phyloP scores from a whole-genome alignment of 92 coral and sea anemone genomes.

The Actinostola sp. region DNA sequence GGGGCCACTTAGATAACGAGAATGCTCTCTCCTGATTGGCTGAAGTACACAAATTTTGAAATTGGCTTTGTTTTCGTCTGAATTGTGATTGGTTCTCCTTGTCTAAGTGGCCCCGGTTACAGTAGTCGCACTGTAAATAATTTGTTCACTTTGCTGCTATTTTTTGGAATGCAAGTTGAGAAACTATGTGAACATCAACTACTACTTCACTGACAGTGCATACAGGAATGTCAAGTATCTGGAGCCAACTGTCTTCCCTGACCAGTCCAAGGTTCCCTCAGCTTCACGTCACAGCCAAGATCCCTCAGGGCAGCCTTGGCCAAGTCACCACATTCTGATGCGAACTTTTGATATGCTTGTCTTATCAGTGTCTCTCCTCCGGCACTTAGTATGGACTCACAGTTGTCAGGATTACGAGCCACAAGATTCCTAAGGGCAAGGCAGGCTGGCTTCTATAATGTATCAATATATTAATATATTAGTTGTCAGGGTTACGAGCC shows the following conservation, averaged over 20 bases:
- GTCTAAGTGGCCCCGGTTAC: too few relatives aligned
- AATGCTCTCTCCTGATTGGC: too few relatives aligned
- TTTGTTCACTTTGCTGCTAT: too few relatives aligned
- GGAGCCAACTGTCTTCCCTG: constrained; percentile 43
- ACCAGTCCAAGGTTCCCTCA: constrained; percentile 87
- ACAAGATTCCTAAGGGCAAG: constrained; percentile 82
- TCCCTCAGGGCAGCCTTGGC: constrained; percentile 89
- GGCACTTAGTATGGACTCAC: constrained; percentile 73
- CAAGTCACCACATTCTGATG: constrained; percentile 67
- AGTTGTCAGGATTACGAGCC: constrained; percentile 78
- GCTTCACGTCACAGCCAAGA: constrained; percentile 81
- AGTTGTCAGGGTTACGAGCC: too few relatives aligned
- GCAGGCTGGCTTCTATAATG: constrained; percentile 73
- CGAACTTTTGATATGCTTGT: constrained; percentile 56
- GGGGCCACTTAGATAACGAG: too few relatives aligned
- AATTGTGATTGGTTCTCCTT: too few relatives aligned
- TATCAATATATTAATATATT: not conserved
- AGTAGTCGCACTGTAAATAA: too few relatives aligned
- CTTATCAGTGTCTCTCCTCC: constrained; percentile 80
- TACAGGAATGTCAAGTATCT: not conserved
- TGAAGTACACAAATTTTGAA: too few relatives aligned
- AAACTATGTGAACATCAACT: too few relatives aligned
- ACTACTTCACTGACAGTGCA: not conserved
- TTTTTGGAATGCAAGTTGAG: too few relatives aligned
- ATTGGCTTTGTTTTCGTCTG: too few relatives aligned